These are phyloP conservation scores for Andrena cerasifolii DNA, from an alignment of 1,140 invertebrate genomes.

Conservation along the genomic window DNA sequence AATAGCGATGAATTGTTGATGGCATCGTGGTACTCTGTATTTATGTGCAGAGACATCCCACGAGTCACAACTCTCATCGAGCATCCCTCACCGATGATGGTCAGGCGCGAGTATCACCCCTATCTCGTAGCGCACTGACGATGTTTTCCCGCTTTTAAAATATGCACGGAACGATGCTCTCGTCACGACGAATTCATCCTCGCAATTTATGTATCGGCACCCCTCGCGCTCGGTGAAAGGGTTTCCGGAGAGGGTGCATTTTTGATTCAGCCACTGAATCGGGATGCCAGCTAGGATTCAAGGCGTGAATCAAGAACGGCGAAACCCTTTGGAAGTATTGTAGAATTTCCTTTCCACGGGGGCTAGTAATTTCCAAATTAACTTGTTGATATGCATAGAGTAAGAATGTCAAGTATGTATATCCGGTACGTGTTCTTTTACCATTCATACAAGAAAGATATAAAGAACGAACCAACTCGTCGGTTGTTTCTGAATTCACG, in stretches of 20 bases:
- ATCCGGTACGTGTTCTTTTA: too few relatives aligned
- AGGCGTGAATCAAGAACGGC: too few relatives aligned
- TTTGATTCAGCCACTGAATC: too few relatives aligned
- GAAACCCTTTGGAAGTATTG: too few relatives aligned
- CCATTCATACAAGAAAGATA: too few relatives aligned
- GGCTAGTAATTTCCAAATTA: too few relatives aligned
- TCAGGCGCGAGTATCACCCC: not conserved
- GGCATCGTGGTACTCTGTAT: conserved; percentile 69
- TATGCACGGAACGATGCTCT: conserved; percentile 49
- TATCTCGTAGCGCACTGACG: not conserved
- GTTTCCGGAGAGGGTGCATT: conserved; percentile 30
- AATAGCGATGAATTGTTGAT: conserved; percentile 76
- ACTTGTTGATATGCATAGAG: too few relatives aligned
- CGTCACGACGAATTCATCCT: conserved; percentile 53
- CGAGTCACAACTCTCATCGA: conserved; percentile 11
- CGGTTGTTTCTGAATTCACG: too few relatives aligned
- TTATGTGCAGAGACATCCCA: conserved; percentile 61
- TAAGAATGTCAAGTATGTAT: too few relatives aligned
- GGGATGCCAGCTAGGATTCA: too few relatives aligned
- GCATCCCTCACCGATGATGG: conserved; percentile 17
- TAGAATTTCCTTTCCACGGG: too few relatives aligned
- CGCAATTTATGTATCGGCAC: conserved; percentile 44
- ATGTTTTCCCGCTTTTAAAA: conserved; percentile 26
- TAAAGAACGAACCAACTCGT: too few relatives aligned
- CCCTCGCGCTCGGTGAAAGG: not conserved